A percentile compares a stretch with the other conserved stretches of the same genome.
phyloP scores from a whole-genome alignment of 1,140 invertebrate species.

The Babylonia areolata region DNA sequence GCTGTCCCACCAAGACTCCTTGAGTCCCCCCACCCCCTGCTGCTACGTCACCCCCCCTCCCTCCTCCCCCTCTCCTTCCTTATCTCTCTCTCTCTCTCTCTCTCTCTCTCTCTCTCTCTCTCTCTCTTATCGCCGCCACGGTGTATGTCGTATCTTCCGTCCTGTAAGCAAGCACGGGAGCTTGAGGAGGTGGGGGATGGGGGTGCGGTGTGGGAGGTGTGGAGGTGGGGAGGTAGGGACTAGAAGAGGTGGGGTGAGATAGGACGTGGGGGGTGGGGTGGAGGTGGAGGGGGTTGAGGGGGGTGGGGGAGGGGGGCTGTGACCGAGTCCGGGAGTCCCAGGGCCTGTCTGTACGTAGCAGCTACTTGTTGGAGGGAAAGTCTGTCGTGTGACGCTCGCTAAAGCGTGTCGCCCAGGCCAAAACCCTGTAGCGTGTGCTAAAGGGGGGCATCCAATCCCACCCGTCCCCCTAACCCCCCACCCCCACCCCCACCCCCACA shows the following conservation, averaged over 20 bases:
- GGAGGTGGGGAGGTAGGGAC: background rate
- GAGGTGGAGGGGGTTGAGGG: background rate
- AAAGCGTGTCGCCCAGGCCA: conserved; percentile 4
- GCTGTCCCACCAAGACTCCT: too few relatives aligned
- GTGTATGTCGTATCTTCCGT: background rate
- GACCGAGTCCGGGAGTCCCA: too few relatives aligned
- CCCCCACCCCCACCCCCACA: too few relatives aligned
- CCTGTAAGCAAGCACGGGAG: too few relatives aligned
- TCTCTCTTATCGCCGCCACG: background rate
- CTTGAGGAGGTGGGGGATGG: too few relatives aligned
- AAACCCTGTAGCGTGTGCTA: background rate
- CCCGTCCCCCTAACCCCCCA: background rate
- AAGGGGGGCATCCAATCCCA: background rate
- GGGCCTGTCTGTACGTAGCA: too few relatives aligned
- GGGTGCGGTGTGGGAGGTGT: background rate
- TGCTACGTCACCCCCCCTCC: background rate
- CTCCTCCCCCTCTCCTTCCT: too few relatives aligned
- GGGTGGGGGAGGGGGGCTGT: too few relatives aligned
- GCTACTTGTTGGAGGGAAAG: too few relatives aligned
- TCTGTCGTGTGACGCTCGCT: background rate
- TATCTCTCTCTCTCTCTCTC: background rate
- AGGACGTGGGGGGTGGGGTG: background rate
- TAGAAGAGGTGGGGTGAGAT: background rate
- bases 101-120: background rate
- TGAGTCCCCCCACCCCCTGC: too few relatives aligned